Conservation (phyloP, 1,140 invertebrate species). For the Gonioctena quinquepunctata region DNA sequence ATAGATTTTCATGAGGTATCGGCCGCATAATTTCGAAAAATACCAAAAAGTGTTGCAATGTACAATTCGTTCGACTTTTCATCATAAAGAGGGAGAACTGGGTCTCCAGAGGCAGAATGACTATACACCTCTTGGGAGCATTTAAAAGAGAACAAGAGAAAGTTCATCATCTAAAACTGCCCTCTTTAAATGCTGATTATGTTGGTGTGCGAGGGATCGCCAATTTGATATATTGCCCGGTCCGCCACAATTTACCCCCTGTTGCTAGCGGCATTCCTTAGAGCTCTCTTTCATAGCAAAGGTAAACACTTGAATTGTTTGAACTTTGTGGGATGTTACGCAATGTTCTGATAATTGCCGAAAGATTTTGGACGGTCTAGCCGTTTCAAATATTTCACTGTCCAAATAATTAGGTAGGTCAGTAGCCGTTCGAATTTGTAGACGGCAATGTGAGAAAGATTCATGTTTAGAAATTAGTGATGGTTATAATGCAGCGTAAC, state of each 20-base stretch:
- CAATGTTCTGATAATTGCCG: neutral
- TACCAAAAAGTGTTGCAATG: too few relatives aligned
- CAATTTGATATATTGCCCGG: conserved; percentile 42
- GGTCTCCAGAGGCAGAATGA: neutral
- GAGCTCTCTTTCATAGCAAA: conserved; percentile 3
- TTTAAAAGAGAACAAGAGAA: conserved; percentile 24
- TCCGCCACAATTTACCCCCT: conserved; percentile 30
- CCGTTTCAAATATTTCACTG: neutral
- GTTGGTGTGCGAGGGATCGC: conserved; percentile 35
- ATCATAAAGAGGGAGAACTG: too few relatives aligned
- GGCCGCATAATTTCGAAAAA: too few relatives aligned
- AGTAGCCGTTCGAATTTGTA: too few relatives aligned
- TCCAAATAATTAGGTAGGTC: too few relatives aligned
- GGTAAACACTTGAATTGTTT: conserved; percentile 11
- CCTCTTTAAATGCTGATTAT: conserved; percentile 43
- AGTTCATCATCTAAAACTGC: conserved; percentile 26
- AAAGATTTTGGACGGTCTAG: neutral
- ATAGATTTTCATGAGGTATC: too few relatives aligned
- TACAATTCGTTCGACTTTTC: too few relatives aligned
- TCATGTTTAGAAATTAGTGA: too few relatives aligned
- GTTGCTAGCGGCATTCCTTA: conserved; percentile 12
- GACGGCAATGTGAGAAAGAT: too few relatives aligned
- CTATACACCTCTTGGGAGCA: conserved; percentile 22
- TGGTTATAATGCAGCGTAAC: too few relatives aligned
- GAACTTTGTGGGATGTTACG: neutral